Percentiles rank a stretch among this genome's conserved stretches.
These are phyloP conservation scores for Acleris cristana DNA, from an alignment of 2,888 invertebrate genomes.

Conservation along the genomic window DNA sequence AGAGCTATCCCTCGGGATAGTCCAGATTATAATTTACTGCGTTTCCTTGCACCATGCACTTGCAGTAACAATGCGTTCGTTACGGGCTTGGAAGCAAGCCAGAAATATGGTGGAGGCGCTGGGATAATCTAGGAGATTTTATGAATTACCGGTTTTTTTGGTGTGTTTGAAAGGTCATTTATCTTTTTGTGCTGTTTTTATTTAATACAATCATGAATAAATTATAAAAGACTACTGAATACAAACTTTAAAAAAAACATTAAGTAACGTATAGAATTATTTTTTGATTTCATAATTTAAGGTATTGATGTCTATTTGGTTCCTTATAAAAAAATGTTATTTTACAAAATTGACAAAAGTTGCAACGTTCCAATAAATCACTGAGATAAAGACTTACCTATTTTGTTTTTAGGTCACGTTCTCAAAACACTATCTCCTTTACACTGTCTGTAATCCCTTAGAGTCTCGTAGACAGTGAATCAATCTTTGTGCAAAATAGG, in stretches of 20 bases:
- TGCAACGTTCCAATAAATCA: too few species aligned
- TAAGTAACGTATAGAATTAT: too few species aligned
- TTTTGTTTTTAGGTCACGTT: too few species aligned
- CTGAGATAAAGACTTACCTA: too few species aligned
- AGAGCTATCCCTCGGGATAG: not conserved
- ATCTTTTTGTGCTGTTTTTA: not conserved
- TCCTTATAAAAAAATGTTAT: too few species aligned
- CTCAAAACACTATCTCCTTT: too few species aligned
- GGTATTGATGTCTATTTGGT: too few species aligned
- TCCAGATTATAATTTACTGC: slow-evolving; percentile 40
- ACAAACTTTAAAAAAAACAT: too few species aligned
- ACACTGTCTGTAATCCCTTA: not conserved
- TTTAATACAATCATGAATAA: too few species aligned
- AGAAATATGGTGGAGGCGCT: slow-evolving; percentile 43
- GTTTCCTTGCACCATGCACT: slow-evolving; percentile 29
- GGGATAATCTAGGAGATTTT: slow-evolving; percentile 21
- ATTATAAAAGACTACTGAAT: too few species aligned
- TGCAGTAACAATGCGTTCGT: slow-evolving; percentile 70
- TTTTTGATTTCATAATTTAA: too few species aligned
- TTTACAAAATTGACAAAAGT: too few species aligned
- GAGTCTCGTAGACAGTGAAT: slow-evolving; percentile 3
- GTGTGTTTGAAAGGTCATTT: not conserved
- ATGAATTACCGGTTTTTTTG: not conserved
- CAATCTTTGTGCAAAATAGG: slow-evolving; percentile 6
- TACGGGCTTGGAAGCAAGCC: slow-evolving; percentile 64